Evolutionary conservation across 92 coral and sea anemone genomes (phyloP).

Genomic region (Epizoanthus ramosus): DNA sequence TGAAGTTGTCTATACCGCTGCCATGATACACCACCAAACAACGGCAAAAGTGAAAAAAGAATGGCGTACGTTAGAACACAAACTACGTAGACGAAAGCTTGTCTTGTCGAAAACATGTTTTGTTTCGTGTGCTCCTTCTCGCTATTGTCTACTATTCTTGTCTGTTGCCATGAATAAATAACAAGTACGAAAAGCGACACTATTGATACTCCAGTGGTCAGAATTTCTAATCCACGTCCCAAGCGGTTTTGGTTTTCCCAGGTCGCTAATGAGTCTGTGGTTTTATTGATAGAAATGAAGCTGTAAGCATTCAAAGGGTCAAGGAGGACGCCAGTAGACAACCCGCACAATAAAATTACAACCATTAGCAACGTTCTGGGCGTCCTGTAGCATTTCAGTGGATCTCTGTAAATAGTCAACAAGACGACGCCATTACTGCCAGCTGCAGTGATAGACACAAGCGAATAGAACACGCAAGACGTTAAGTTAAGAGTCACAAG

Average conservation of each 20-base stretch:
- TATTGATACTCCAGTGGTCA: constrained; percentile 6
- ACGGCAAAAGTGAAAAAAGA: constrained; percentile 6
- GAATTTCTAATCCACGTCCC: constrained; percentile 4
- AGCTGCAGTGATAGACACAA: not conserved
- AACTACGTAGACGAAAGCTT: not conserved
- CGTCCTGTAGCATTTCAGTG: constrained; percentile 6
- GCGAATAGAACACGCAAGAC: constrained; percentile 20
- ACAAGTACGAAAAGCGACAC: constrained; percentile 8
- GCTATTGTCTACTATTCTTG: not conserved
- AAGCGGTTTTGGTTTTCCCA: constrained; percentile 1
- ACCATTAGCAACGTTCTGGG: constrained; percentile 10
- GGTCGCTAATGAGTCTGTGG: not conserved
- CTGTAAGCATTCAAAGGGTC: constrained; percentile 20
- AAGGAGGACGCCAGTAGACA: not conserved
- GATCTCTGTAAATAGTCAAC: constrained; percentile 26
- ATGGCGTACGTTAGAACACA: not conserved
- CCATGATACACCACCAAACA: constrained; percentile 20
- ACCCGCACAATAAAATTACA: constrained; percentile 18
- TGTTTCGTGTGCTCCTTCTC: not conserved
- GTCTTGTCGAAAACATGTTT: constrained; percentile 7
- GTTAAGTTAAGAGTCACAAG: not conserved
- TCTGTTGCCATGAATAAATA: constrained; percentile 24
- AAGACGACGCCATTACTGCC: constrained; percentile 18
- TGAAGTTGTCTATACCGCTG: constrained; percentile 4
- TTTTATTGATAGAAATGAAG: not conserved